These are phyloP conservation scores for Carassius carassius DNA, from an alignment of 2,113 vertebrate genomes.

Conservation along the genomic window DNA sequence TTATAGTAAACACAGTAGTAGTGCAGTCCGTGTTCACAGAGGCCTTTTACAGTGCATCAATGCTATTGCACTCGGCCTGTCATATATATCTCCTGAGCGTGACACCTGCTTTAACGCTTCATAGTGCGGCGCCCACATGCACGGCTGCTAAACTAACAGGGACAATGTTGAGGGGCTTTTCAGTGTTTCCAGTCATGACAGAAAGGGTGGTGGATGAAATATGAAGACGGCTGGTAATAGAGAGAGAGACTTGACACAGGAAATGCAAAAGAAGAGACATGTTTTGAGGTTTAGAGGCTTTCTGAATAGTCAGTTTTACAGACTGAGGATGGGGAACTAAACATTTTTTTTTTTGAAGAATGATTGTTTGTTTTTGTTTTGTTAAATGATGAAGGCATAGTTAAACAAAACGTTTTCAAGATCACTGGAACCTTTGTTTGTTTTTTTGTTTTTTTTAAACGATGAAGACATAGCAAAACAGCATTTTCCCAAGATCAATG, in stretches of 20 bases:
- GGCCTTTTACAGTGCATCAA: slow-evolving; percentile 37
- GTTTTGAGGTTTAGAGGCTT: not conserved
- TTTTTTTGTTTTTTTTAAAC: not conserved
- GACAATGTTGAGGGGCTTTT: slow-evolving; percentile 31
- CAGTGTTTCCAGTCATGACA: slow-evolving; percentile 35
- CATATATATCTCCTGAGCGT: slow-evolving; percentile 60
- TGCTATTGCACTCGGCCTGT: slow-evolving; percentile 13
- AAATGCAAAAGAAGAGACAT: not conserved
- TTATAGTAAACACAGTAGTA: not conserved
- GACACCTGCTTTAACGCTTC: slow-evolving; percentile 60
- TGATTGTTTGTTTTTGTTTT: no score
- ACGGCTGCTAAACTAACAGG: slow-evolving; percentile 46
- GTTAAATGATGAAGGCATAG: no score
- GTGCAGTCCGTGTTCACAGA: not conserved
- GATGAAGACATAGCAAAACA: no score
- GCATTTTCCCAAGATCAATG: no score
- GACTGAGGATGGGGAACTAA: not conserved
- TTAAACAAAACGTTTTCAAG: not conserved
- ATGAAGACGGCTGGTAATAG: slow-evolving; percentile 22
- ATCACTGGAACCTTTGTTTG: no score
- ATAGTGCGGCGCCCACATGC: slow-evolving; percentile 55
- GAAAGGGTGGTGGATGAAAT: slow-evolving; percentile 36
- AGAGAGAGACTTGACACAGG: slow-evolving; percentile 12
- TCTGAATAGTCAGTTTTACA: not conserved
- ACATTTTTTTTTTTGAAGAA: no score